Evolutionary conservation across 2,113 vertebrate species (phyloP).

Genomic region (Hippoglossus stenolepis): DNA sequence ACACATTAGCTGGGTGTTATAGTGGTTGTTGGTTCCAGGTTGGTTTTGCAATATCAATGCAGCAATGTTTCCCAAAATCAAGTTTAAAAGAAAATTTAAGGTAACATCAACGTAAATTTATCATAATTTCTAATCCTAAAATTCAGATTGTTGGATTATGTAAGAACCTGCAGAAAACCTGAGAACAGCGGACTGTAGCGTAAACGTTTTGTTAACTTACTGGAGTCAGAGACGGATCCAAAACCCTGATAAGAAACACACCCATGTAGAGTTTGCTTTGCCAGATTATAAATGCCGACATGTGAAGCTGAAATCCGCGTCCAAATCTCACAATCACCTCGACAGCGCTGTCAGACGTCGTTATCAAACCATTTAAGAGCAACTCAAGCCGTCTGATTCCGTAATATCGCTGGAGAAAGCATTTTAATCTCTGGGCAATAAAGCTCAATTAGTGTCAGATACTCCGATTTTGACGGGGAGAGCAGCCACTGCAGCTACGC

Average conservation of each 20-base stretch:
- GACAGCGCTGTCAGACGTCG: slow-evolving; percentile 21
- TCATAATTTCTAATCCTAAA: too few relatives aligned
- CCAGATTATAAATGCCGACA: slow-evolving; percentile 18
- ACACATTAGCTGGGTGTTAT: neutral
- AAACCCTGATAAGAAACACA: slow-evolving; percentile 51
- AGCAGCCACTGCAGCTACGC: slow-evolving; percentile 20
- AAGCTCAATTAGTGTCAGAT: slow-evolving; percentile 24
- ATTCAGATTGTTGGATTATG: too few relatives aligned
- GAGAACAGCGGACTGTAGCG: neutral
- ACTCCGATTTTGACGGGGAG: slow-evolving; percentile 25
- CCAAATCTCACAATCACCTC: slow-evolving; percentile 9
- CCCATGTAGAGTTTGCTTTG: slow-evolving; percentile 15
- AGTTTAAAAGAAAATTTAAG: neutral
- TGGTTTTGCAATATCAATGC: neutral
- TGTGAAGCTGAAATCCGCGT: neutral
- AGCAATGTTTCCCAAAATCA: neutral
- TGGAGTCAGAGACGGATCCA: slow-evolving; percentile 33
- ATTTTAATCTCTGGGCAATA: slow-evolving; percentile 7
- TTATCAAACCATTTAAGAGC: neutral
- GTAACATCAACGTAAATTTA: neutral
- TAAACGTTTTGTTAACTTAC: neutral
- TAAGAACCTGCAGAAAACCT: neutral
- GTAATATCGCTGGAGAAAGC: slow-evolving; percentile 4
- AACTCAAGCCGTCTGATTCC: slow-evolving; percentile 8
- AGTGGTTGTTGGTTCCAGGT: neutral